A percentile compares a stretch with the other conserved stretches of the same genome.
Evolutionary conservation across 2,888 invertebrate species (phyloP).

Genomic region (Orchesella flavescens): DNA sequence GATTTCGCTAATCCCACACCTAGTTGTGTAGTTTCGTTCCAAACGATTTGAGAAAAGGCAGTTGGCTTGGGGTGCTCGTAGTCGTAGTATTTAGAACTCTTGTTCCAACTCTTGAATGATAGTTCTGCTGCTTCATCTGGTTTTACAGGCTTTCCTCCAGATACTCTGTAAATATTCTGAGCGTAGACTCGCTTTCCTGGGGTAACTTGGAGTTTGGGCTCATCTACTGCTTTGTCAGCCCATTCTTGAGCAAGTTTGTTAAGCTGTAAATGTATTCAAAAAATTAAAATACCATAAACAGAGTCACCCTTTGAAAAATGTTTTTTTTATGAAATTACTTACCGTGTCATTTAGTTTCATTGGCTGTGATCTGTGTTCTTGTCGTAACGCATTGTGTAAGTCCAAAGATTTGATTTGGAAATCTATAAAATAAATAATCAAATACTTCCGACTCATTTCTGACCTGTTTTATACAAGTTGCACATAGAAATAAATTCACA

Average conservation of each 20-base stretch:
- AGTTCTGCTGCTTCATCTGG: conserved; percentile 52
- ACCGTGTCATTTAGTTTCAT: conserved; percentile 63
- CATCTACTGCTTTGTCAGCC: conserved; percentile 50
- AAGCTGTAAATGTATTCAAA: conserved; percentile 31
- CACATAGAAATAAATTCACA: not conserved
- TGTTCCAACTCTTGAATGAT: conserved; percentile 61
- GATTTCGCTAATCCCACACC: conserved; percentile 58
- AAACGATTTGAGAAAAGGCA: conserved; percentile 64
- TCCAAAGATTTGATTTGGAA: conserved; percentile 56
- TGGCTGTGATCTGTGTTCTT: conserved; percentile 58
- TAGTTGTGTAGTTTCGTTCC: conserved; percentile 59
- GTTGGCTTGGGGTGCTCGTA: conserved; percentile 59
- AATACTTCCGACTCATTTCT: too few species aligned
- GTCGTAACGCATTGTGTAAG: conserved; percentile 58
- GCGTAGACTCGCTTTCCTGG: conserved; percentile 64
- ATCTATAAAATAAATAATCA: conserved; percentile 26
- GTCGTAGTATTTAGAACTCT: conserved; percentile 51
- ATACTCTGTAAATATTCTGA: conserved; percentile 63
- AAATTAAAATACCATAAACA: too few species aligned
- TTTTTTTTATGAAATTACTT: too few species aligned
- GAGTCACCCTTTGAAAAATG: too few species aligned
- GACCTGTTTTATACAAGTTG: too few species aligned
- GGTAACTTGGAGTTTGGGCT: conserved; percentile 52
- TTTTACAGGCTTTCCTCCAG: conserved; percentile 47
- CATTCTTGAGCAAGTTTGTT: conserved; percentile 58